A percentile compares a stretch with the other conserved stretches of the same genome.
Evolutionary conservation across 2,797 vertebrate species (phyloP).

Genomic region (Sebastes matsubarae): DNA sequence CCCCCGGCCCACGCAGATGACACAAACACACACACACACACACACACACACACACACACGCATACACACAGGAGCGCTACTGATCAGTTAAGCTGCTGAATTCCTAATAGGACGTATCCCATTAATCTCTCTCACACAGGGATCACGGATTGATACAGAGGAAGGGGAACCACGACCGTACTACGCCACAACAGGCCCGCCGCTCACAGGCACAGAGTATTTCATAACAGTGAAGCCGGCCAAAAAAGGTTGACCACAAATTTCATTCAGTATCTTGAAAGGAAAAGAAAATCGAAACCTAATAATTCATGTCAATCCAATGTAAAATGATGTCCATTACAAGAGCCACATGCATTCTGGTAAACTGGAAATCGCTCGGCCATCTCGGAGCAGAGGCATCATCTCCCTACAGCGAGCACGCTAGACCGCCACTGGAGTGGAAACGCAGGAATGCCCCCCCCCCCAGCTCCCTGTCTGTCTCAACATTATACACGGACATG

Average conservation of each 20-base stretch:
- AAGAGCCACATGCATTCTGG: constrained; percentile 25
- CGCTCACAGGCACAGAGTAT: not conserved
- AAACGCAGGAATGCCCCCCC: constrained; percentile 19
- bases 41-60: not conserved
- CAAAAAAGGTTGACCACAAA: not conserved
- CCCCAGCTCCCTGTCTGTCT: constrained; percentile 17
- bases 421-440: constrained; percentile 36
- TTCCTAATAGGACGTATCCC: constrained; percentile 69
- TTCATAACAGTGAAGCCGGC: not conserved
- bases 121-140: constrained; percentile 68
- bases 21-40: constrained; percentile 21
- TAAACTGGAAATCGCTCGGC: constrained; percentile 49
- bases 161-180: constrained; percentile 2
- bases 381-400: constrained; percentile 29
- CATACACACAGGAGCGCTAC: constrained; percentile 23
- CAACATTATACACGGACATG: constrained; percentile 42
- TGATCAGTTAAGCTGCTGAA: constrained; percentile 65
- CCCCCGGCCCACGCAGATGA: constrained; percentile 43
- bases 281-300: constrained; percentile 1
- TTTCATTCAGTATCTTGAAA: not conserved
- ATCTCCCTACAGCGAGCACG: constrained; percentile 9
- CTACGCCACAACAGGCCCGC: not conserved
- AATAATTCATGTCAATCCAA: constrained; percentile 33
- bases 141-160: constrained; percentile 52
- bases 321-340: constrained; percentile 30